These are phyloP conservation scores for Enteromius thamalakanensis DNA, from an alignment of 2,797 vertebrate genomes.

Conservation along the genomic window DNA sequence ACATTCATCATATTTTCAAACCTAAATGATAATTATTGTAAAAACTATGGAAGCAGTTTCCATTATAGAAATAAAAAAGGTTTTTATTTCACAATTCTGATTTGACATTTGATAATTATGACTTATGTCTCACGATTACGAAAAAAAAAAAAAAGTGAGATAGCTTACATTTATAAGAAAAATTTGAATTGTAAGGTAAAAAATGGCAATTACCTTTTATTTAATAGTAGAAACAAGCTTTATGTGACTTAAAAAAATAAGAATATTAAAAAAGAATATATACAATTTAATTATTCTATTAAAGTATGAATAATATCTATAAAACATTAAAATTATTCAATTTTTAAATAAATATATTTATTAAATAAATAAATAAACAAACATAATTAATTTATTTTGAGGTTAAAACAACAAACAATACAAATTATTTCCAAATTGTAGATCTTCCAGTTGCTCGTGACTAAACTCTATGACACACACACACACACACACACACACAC, in stretches of 20 bases:
- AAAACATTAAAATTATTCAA: not conserved
- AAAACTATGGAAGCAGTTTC: not conserved
- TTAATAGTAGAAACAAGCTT: not conserved
- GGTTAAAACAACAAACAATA: not conserved
- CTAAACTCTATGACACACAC: not conserved
- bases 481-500: not conserved
- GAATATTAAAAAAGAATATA: not conserved
- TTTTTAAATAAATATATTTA: too few relatives aligned
- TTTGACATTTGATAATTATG: not conserved
- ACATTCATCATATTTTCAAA: not conserved
- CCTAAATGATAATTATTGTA: not conserved
- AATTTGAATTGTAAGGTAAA: not conserved
- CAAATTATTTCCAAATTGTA: not conserved
- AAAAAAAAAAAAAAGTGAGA: not conserved
- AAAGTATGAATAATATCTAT: not conserved
- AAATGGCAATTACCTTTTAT: not conserved
- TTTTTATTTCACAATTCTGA: not conserved
- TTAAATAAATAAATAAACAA: not conserved
- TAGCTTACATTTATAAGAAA: not conserved
- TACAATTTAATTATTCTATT: not conserved
- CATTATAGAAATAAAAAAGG: not conserved
- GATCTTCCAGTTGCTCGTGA: not conserved
- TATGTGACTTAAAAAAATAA: too few relatives aligned
- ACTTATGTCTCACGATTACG: not conserved
- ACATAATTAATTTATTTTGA: not conserved